Conservation (phyloP, 2,888 invertebrate genomes). For the Crioceris asparagi region DNA sequence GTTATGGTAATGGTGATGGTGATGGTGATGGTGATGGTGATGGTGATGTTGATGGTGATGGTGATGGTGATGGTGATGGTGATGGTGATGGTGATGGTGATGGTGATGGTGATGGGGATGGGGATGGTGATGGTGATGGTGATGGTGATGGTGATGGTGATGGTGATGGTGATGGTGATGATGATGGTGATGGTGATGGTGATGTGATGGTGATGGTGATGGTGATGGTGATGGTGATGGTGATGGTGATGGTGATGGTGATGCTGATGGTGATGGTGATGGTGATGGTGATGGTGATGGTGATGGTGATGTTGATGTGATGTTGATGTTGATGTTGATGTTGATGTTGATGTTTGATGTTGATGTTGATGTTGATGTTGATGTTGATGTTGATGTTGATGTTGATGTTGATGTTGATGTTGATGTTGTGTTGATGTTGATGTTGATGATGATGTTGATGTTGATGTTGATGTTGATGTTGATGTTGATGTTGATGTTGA, state of each 20-base stretch:
- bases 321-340: no score
- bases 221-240: slow-evolving; percentile 1
- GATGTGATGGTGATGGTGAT: no score
- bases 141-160: slow-evolving; percentile 2
- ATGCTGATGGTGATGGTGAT: slow-evolving; percentile 1
- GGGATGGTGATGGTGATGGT: slow-evolving; percentile 1
- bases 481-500: slow-evolving; percentile 1
- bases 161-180: slow-evolving; percentile 2
- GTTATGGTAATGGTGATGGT: slow-evolving; percentile 1
- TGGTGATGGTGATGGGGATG: no score
- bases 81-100: slow-evolving; percentile 1
- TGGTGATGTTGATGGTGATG: slow-evolving; percentile 2
- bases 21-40: slow-evolving; percentile 1
- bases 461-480: slow-evolving; percentile 1
- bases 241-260: slow-evolving; percentile 1
- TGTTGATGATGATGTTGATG: slow-evolving; percentile 2
- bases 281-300: slow-evolving; percentile 1
- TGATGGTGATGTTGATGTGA: no score
- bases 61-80: slow-evolving; percentile 1
- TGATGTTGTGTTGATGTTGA: no score
- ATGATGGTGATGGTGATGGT: no score
- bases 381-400: no score
- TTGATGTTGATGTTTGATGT: no score
- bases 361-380: no score
- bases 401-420: no score